Evolutionary conservation across 2,888 invertebrate genomes (phyloP).

Genomic region (Ectobius pallidus): DNA sequence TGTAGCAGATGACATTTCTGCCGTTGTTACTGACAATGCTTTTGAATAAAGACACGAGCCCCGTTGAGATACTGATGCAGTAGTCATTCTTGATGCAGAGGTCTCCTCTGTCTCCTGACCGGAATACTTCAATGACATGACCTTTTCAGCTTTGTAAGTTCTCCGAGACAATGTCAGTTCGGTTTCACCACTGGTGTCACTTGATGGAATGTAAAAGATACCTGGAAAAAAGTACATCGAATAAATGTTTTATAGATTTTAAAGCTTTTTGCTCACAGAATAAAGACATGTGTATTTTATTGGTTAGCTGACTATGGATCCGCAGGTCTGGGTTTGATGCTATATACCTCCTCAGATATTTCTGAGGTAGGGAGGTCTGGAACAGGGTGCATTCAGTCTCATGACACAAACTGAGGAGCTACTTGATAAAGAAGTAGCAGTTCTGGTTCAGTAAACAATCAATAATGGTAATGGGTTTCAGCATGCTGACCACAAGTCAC

Average conservation of each 20-base stretch:
- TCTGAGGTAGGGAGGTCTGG: too few species aligned
- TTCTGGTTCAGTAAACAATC: too few species aligned
- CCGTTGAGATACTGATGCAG: neutral
- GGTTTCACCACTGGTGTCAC: neutral
- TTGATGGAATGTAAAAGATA: neutral
- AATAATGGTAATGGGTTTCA: too few species aligned
- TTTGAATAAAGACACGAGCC: neutral
- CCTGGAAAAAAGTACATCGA: neutral
- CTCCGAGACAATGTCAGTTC: neutral
- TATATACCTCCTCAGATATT: neutral
- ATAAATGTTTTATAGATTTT: neutral
- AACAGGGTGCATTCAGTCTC: too few species aligned
- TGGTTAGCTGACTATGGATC: neutral
- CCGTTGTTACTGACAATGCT: neutral
- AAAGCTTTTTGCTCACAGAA: neutral
- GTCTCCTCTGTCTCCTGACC: neutral
- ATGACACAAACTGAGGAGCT: too few species aligned
- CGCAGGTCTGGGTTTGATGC: neutral
- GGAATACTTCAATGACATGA: neutral
- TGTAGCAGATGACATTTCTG: neutral
- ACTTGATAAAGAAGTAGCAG: too few species aligned
- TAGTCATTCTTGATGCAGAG: neutral
- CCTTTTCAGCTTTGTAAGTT: conserved; percentile 3
- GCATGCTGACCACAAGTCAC: too few species aligned
- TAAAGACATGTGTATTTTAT: neutral